Evolutionary conservation across 1,140 invertebrate genomes (phyloP), one percentile per base, ranked within the genome.

Genomic region (Drosophila carrolli): DNA sequence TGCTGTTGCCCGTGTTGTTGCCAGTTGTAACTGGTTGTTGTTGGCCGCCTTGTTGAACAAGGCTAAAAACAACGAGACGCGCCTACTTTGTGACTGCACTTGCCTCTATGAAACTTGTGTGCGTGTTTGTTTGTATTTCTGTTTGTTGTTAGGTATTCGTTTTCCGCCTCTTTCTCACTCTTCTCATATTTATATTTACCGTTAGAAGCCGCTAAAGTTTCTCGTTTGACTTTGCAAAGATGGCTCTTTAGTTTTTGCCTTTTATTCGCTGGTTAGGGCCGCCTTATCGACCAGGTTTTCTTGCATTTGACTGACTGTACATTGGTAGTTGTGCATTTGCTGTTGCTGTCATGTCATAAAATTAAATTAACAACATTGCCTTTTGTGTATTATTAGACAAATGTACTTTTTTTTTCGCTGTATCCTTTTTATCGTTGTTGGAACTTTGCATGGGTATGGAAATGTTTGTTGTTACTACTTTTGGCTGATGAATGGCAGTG

Each of bases 181-280:
- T 51, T 77, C 41, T 77, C 75, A 79, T 75, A 83, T 84, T 71
- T 73, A 72, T 75, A 60, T 75, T 86, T 78, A 85, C 82, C 82
- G 82, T 85, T 85, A 86, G 82, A 81, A 75, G 78, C 78, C 67
- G 84, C 78, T 83, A 78, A 82, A 76, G 83, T 67, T 88, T 55
- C 59, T 57, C 58, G 73, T 68, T 76, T 63, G 72, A 54, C 71
- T 71, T 62, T 61, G 58, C 81, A 19, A 80, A 84, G 81, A 79
- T 53, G 59, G 70, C 53, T 68, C 50, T 70, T 27, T 54, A 11
- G 65, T 53, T 29, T 46, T 29, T 68, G 46, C 40, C 41, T 51
- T 47, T 43, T 11, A 35, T 23, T 48, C 7, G 38, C 66, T 3
- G 23, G 38, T 37, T 68, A 68, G 65, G 63, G 63, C 76, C 48